phyloP scores from a whole-genome alignment of 2,797 vertebrate genomes.

The Nyctalus aviator region DNA sequence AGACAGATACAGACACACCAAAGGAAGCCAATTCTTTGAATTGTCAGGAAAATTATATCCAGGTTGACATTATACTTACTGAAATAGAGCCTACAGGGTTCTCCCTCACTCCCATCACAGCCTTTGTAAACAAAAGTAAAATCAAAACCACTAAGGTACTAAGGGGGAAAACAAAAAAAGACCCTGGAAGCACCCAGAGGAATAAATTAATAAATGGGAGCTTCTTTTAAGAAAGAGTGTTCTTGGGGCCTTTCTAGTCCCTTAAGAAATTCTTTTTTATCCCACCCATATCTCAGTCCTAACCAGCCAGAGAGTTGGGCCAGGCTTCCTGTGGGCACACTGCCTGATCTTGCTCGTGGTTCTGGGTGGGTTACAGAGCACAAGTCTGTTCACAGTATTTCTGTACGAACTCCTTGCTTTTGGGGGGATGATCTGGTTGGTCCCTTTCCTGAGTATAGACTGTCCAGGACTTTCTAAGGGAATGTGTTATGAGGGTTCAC shows the following conservation, averaged over 20 bases:
- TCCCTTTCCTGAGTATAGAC: neutral
- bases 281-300: neutral
- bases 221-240: neutral
- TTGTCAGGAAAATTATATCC: conserved; percentile 59
- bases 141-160: neutral
- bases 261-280: neutral
- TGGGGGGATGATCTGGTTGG: neutral
- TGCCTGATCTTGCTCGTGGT: neutral
- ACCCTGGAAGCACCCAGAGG: neutral
- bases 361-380: neutral
- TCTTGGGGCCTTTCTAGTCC: neutral
- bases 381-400: neutral
- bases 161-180: neutral
- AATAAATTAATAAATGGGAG: neutral
- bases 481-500: neutral
- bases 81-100: neutral
- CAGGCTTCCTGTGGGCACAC: neutral
- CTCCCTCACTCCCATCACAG: neutral
- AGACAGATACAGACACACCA: neutral
- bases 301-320: neutral
- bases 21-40: neutral
- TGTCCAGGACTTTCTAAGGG: neutral
- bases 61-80: neutral
- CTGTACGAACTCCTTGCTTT: neutral
- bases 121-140: conserved; percentile 26